Base-by-base conservation (phyloP, 2,888 invertebrate species). In the Pomacea canaliculata region DNA sequence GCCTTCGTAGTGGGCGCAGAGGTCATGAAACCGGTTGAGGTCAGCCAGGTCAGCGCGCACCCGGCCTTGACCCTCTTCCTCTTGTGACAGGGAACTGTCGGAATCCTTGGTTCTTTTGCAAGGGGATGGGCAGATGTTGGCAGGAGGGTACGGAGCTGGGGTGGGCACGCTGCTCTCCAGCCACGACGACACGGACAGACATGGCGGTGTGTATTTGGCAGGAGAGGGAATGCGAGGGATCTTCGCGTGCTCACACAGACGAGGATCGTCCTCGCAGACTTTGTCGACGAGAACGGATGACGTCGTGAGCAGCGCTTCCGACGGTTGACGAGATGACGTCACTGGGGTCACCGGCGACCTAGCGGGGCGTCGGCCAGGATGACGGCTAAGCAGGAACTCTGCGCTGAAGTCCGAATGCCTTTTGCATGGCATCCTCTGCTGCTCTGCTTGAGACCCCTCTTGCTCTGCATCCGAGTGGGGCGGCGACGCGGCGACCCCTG, bases 391-490 rank as follows among this genome's bases (percentile, higher is more conserved):
- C 56, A 66, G n/a, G 51, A 71, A 76, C 5, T 66, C 67, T 1
- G 71, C 71, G 68, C 74, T 74, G 74, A 74, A 74, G 60, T 74
- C 74, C 1, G 74, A 74, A 27, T 68, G 74, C 23, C 74, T 59
- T 18, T 74, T 74, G 59, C 73, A 37, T 13, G 59, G 67, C 18
- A 46, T 51, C 23, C 16, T 56, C 19, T 23, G 69, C 10, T 23
- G 68, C 51, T 7, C 23, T 19, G 7, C 23, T 19, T 19, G 63
- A 10, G 63, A 27, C 27, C 23, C 23, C 63, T 63, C 63, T 12
- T 12, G 27, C 2, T 23, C 23, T 5, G 63, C 51, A 13, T 56
- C 19, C 10, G 23, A 23, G 23, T 23, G 23, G 23, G 23, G 23
- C 23, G 23, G 23, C 23, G 63, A 12, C 16, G 63, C 1, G 19